Percentiles rank a stretch among this genome's conserved stretches.
phyloP scores from a whole-genome alignment of 2,113 vertebrate species.

The Sphaerodactylus townsendi region DNA sequence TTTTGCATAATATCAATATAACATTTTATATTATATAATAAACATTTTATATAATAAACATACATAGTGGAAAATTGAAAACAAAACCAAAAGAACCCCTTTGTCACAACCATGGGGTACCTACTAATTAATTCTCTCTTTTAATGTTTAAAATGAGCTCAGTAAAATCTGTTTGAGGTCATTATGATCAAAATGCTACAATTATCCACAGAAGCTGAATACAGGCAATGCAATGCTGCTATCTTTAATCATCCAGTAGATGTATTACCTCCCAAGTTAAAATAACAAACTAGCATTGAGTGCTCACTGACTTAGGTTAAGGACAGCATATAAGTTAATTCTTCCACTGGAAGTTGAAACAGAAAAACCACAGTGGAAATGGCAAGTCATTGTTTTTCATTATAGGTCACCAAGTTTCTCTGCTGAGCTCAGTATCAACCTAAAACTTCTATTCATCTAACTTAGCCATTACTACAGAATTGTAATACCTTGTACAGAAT shows the following conservation, averaged over 20 bases:
- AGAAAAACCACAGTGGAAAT: background rate
- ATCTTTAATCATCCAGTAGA: background rate
- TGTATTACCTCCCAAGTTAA: background rate
- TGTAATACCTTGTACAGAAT: background rate
- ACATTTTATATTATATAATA: constrained; percentile 13
- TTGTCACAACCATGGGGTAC: constrained; percentile 24
- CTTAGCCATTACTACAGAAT: background rate
- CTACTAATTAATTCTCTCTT: background rate
- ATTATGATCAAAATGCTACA: background rate
- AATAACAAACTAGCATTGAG: background rate
- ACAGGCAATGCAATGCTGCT: background rate
- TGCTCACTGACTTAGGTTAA: background rate
- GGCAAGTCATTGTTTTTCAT: background rate
- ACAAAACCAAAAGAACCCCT: no score
- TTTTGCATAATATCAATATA: constrained; percentile 16
- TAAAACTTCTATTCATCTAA: background rate
- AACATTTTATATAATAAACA: constrained; percentile 16
- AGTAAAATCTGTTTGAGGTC: background rate
- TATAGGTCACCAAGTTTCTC: background rate
- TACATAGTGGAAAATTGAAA: background rate
- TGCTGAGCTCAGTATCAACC: background rate
- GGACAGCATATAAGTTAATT: background rate
- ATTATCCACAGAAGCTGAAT: background rate
- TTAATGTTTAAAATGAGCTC: constrained; percentile 4
- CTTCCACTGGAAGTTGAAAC: background rate